Evolutionary conservation across 2,888 invertebrate species (phyloP), one percentile per base, ranked within the genome.

Genomic region (Cephus rjabovi): DNA sequence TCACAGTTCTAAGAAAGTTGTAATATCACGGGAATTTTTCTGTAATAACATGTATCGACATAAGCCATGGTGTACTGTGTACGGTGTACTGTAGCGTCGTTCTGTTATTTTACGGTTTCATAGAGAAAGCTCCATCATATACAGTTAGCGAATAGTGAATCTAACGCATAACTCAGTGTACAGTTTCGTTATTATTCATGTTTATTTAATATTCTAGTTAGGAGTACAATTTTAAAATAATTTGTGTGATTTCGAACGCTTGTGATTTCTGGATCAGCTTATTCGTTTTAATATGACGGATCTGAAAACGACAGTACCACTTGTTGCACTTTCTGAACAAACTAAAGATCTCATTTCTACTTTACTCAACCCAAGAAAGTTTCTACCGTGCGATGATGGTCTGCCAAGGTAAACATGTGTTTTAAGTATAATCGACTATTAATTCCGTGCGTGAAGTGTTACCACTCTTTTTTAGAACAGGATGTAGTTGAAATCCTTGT

Each of bases 311-410:
- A 56, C 75, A 4, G 81, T 89, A 68, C 90, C 91, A 80, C 85
- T 91, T 76, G 81, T 84, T 81, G 90, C 88, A 23, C 73, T 90
- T 30, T 90, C 91, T 3, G 40, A 40, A 12, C 82, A 83, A 74
- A 86, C 87, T 4, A 89, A 79, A 80, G 81, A 85, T 76, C 33
- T 94, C 76, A 90, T 96, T 81, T 95, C 95, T 1, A 92, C 92
- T 76, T 91, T 95, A 83, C 91, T 96, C 77, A 95, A 96, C 90
- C 93, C 95, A 9, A 92, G 91, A 75, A 96, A 95, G 93, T 92
- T 95, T 69, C 91, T 96, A 74, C 94, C 93, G 3, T 94, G 94
- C 12, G 94, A 95, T 79, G 94, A 94, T 87, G 94, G 94, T 33
- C 89, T 92, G 56, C 90, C 91, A 11, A 92, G 93, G 93, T 93